phyloP scores from a whole-genome alignment of 1,140 invertebrate genomes.

The Drosophila guanche region DNA sequence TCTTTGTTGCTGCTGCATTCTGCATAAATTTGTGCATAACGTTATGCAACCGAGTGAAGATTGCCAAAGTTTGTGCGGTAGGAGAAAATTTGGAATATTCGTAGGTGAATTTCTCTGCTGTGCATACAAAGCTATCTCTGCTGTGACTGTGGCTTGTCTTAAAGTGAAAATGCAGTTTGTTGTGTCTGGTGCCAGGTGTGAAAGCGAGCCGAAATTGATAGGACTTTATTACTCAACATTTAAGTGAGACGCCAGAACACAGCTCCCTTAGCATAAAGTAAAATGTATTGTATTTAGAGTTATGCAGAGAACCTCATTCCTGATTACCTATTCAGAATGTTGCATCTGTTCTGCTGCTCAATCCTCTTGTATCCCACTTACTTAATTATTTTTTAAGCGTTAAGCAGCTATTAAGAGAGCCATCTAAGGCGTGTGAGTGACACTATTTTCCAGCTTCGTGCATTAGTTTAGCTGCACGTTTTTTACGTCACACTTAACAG shows the following conservation, averaged over 20 bases:
- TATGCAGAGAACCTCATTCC: no score
- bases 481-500: conserved; percentile 42
- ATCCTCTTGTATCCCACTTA: neutral
- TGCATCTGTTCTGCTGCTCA: neutral
- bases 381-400: conserved; percentile 18
- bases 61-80: conserved; percentile 69
- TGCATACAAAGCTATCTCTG: conserved; percentile 44
- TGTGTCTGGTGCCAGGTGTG: conserved; percentile 42
- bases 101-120: conserved; percentile 23
- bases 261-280: no score
- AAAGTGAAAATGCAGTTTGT: conserved; percentile 53
- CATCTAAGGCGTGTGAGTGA: conserved; percentile 54
- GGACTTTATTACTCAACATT: conserved; percentile 5
- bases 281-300: no score
- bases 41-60: conserved; percentile 68
- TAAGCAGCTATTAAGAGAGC: conserved; percentile 16
- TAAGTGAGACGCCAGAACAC: conserved; percentile 7
- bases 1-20: conserved; percentile 47
- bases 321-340: no score
- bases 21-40: conserved; percentile 60
- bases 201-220: conserved; percentile 24
- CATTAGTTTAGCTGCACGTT: conserved; percentile 39
- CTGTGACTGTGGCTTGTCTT: conserved; percentile 36
- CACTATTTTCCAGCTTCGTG: conserved; percentile 44
- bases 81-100: neutral